Evolutionary conservation across 2,888 invertebrate species (phyloP).

Genomic region (Auanema freiburgensis): DNA sequence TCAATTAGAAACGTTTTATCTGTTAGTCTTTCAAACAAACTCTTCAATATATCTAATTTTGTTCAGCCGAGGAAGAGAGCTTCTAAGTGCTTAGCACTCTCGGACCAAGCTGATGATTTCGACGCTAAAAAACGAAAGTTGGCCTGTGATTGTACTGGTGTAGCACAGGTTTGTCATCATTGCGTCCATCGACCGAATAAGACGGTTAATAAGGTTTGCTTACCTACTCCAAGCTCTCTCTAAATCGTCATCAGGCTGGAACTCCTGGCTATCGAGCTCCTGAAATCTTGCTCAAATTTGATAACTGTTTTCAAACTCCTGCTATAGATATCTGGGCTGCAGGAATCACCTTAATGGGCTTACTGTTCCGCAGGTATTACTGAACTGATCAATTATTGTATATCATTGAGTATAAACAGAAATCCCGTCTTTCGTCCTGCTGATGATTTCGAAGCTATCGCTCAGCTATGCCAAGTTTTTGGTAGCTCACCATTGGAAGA

Average conservation of each 20-base stretch:
- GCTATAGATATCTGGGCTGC: constrained; percentile 87
- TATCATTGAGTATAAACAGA: background rate
- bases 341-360: constrained; percentile 80
- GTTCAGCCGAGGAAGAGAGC: constrained; percentile 8
- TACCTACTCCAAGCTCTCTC: background rate
- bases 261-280: constrained; percentile 88
- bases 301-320: constrained; percentile 73
- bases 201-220: constrained; percentile 35
- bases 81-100: constrained; percentile 2
- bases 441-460: constrained; percentile 29
- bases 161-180: constrained; percentile 74
- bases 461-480: constrained; percentile 19
- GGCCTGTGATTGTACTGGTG: constrained; percentile 71
- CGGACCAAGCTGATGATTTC: background rate
- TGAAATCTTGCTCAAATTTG: constrained; percentile 76
- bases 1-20: no score
- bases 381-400: background rate
- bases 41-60: background rate
- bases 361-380: constrained; percentile 77
- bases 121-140: background rate
- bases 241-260: constrained; percentile 71
- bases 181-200: constrained; percentile 66
- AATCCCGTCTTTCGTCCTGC: constrained; percentile 28
- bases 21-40: no score
- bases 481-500: constrained; percentile 3